Base-by-base conservation (phyloP, 92 coral and sea anemone species). In the Phenganax marumi region DNA sequence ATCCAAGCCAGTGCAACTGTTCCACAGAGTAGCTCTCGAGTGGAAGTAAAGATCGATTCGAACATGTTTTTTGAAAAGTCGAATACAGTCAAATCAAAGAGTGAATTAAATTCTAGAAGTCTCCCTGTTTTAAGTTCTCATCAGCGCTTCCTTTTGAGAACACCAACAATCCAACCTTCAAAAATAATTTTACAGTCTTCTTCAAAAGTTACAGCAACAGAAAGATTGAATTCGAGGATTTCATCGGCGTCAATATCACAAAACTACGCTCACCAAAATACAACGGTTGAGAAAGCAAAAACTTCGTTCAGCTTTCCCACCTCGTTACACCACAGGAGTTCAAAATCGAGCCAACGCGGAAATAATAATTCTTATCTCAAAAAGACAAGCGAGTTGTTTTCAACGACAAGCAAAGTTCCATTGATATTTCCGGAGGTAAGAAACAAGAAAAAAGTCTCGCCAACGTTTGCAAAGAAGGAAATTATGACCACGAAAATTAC, bases 301-400 rank as follows among this genome's bases (percentile, higher is more conserved):
- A 17, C 56, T 26, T 49, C 39, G 8, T 7, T 12, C 0, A 54
- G 3, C 9, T 1, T 19, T 10, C 1, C 12, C 12, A 11, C 48
- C 64, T 12, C 19, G 12, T 57, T 52, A 55, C 24, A 12, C 62
- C 52, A 52, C 3, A 7, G 63, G 79, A 18, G 79, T 50, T 21
- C 79, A 8, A 51, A 12, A 22, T 51, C 50, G 21, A 74, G 58
- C 46, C 0, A 10, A 25, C 62, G 53, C 46, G 48, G 48, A 52
- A 76, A 53, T 56, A 76, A 53, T 56, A 48, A 12, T 26, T 76
- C 81, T 76, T 76, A 54, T 39, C 52, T 76, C 16, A 13, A 65
- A 10, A 24, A 54, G 17, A 24, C 22, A 8, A 33, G 8, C 8
- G 19, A 55, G 8, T 56, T 48, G 52, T 54, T 24, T 25, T 76